Conservation (phyloP, 2,797 vertebrate species). For the Mormyrus hasselquistii region DNA sequence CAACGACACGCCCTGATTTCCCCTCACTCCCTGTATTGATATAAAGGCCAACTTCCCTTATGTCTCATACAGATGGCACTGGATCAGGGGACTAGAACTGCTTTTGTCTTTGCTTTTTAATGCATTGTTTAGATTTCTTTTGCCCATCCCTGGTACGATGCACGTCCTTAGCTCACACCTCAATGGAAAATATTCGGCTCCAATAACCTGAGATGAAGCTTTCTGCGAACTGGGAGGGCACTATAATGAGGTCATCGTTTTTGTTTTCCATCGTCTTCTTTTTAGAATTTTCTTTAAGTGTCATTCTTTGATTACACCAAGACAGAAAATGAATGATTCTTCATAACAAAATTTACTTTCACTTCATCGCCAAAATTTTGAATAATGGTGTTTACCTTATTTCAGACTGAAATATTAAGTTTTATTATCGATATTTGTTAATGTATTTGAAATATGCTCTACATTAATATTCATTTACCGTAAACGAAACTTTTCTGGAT, state of each 20-base stretch:
- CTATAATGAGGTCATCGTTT: background rate
- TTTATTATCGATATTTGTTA: background rate
- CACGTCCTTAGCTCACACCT: conserved; percentile 25
- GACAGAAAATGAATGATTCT: conserved; percentile 17
- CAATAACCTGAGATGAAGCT: background rate
- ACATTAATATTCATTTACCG: background rate
- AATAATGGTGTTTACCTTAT: background rate
- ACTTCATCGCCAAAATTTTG: background rate
- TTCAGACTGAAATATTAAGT: background rate
- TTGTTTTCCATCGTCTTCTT: background rate
- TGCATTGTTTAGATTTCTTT: conserved; percentile 62
- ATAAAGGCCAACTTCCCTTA: conserved; percentile 60
- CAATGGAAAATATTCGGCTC: conserved; percentile 11
- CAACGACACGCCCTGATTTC: conserved; percentile 58
- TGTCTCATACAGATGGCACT: conserved; percentile 58
- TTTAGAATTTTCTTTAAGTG: background rate
- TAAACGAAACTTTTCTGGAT: background rate
- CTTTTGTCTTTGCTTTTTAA: conserved; percentile 55
- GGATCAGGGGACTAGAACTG: conserved; percentile 59
- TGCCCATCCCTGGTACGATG: conserved; percentile 52
- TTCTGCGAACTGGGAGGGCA: background rate
- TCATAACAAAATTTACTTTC: conserved; percentile 17
- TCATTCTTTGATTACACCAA: background rate
- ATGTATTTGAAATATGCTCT: background rate
- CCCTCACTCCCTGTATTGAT: conserved; percentile 49